These are phyloP conservation scores for Drosophila atroscutellata DNA, from an alignment of 2,888 invertebrate species.

Conservation along the genomic window DNA sequence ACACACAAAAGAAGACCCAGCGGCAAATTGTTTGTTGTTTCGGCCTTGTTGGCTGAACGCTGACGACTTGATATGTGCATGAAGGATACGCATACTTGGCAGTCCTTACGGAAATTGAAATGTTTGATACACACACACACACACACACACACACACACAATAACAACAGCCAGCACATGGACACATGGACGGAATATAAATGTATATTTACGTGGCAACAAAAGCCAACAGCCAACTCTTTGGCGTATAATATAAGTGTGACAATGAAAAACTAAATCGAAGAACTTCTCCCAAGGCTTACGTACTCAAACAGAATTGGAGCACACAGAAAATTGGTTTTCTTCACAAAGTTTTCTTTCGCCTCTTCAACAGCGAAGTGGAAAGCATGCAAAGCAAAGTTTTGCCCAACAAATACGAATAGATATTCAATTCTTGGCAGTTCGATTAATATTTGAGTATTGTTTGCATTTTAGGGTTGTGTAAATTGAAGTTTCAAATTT, in stretches of 20 bases:
- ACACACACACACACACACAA: neutral
- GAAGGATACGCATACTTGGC: constrained; percentile 48
- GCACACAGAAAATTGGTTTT: constrained; percentile 65
- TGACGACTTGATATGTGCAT: constrained; percentile 19
- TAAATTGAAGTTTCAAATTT: constrained; percentile 35
- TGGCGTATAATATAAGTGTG: constrained; percentile 56
- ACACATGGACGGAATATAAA: constrained; percentile 55
- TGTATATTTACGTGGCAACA: constrained; percentile 67
- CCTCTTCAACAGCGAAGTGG: constrained; percentile 19
- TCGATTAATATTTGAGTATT: constrained; percentile 64
- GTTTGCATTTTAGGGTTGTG: constrained; percentile 34
- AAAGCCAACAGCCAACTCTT: constrained; percentile 56
- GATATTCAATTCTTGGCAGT: constrained; percentile 42
- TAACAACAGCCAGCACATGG: neutral
- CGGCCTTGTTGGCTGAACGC: constrained; percentile 33
- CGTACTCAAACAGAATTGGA: constrained; percentile 51
- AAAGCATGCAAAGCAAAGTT: constrained; percentile 33
- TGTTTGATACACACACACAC: constrained; percentile 48
- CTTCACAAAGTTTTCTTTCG: constrained; percentile 49
- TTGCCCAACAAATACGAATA: constrained; percentile 12
- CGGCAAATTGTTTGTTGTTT: constrained; percentile 60
- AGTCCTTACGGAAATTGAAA: constrained; percentile 72
- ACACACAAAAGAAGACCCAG: constrained; percentile 60
- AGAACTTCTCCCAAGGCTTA: constrained; percentile 59
- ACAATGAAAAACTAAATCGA: constrained; percentile 51